Conservation (phyloP, 2,888 invertebrate species). For the Allygus modestus region DNA sequence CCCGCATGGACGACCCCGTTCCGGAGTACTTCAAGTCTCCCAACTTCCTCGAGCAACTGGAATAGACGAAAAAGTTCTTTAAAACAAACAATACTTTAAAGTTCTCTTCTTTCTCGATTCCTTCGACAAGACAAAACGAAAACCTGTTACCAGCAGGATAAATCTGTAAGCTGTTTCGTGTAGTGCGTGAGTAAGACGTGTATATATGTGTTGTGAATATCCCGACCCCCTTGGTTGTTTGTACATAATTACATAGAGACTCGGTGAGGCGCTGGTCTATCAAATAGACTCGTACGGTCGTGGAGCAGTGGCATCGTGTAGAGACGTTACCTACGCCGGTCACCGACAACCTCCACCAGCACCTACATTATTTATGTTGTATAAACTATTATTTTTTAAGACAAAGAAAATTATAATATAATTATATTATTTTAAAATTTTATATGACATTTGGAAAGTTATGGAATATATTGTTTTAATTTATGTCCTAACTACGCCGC, state of each 20-base stretch:
- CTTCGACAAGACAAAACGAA: slow-evolving; percentile 60
- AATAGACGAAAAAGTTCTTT: slow-evolving; percentile 78
- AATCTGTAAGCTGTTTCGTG: slow-evolving; percentile 69
- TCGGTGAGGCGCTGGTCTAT: slow-evolving; percentile 67
- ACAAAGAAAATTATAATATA: slow-evolving; percentile 62
- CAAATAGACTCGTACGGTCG: slow-evolving; percentile 66
- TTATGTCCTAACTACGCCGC: slow-evolving; percentile 57
- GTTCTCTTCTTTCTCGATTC: slow-evolving; percentile 52
- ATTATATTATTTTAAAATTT: slow-evolving; percentile 65
- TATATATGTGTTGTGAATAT: slow-evolving; percentile 63
- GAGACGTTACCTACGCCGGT: background rate
- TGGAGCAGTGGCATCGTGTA: slow-evolving; percentile 26
- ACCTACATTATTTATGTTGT: slow-evolving; percentile 63
- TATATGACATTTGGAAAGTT: slow-evolving; percentile 63
- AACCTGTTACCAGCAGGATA: slow-evolving; percentile 53
- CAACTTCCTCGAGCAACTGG: slow-evolving; percentile 99
- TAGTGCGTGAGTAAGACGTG: slow-evolving; percentile 67
- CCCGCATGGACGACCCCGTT: slow-evolving; percentile 98
- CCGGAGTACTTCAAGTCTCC: slow-evolving; percentile 99
- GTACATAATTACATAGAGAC: slow-evolving; percentile 66
- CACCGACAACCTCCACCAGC: slow-evolving; percentile 41
- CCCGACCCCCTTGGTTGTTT: slow-evolving; percentile 67
- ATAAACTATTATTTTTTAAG: slow-evolving; percentile 66
- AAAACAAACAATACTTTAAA: slow-evolving; percentile 33
- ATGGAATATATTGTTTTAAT: slow-evolving; percentile 66